These are phyloP conservation scores for Acronicta alni DNA, from an alignment of 2,888 invertebrate genomes.

Conservation along the genomic window DNA sequence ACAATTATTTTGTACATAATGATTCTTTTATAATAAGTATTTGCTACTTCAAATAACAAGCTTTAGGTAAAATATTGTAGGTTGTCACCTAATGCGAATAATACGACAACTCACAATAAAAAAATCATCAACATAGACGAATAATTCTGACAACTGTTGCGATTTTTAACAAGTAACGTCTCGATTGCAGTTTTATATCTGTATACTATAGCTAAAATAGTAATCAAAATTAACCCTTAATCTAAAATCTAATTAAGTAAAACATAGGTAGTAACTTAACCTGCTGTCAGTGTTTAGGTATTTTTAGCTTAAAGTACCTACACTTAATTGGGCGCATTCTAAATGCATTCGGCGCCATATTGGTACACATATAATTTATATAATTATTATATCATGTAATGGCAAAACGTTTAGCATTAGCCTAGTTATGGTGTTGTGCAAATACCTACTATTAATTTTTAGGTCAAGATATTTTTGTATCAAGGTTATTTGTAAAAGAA, in stretches of 20 bases:
- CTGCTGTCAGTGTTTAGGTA: conserved; percentile 3
- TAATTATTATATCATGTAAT: conserved; percentile 53
- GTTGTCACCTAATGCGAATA: too few relatives aligned
- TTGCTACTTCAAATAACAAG: too few relatives aligned
- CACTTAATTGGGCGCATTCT: conserved; percentile 36
- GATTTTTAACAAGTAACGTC: neutral
- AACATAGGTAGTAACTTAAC: conserved; percentile 11
- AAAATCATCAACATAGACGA: conserved; percentile 1
- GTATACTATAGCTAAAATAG: neutral
- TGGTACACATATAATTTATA: conserved; percentile 35
- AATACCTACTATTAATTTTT: conserved; percentile 47
- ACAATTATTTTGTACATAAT: too few relatives aligned
- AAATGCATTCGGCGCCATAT: conserved; percentile 37
- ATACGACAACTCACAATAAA: neutral
- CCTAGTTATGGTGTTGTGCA: conserved; percentile 42
- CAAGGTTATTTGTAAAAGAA: conserved; percentile 27
- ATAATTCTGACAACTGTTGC: neutral
- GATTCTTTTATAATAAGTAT: too few relatives aligned
- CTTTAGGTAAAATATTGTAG: too few relatives aligned
- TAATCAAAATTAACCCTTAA: neutral
- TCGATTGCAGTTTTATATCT: neutral
- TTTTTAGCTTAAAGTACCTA: conserved; percentile 16
- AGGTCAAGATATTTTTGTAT: conserved; percentile 44
- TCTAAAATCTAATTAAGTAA: conserved; percentile 8
- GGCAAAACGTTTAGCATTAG: conserved; percentile 44